Conservation (phyloP, 1,140 invertebrate genomes). For the Steinernema khuongi region DNA sequence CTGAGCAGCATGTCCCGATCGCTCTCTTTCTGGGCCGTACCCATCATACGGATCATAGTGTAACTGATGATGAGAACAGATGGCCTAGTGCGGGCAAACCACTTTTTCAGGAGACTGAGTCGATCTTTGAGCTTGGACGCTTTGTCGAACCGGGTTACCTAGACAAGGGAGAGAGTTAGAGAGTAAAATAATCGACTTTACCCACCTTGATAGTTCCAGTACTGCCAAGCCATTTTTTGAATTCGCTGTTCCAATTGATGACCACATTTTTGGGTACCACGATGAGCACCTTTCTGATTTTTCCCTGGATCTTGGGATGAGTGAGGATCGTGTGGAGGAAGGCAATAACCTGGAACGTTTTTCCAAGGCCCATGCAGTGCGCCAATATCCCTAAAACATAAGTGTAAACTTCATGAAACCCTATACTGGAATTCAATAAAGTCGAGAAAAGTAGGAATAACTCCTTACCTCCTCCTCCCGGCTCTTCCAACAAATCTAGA, state of each 20-base stretch:
- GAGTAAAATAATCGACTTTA: neutral
- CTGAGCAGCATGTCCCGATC: slow-evolving; percentile 18
- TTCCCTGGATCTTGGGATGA: slow-evolving; percentile 83
- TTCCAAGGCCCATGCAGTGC: slow-evolving; percentile 69
- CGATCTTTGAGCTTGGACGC: neutral
- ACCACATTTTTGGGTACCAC: slow-evolving; percentile 22
- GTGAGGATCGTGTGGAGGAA: slow-evolving; percentile 91
- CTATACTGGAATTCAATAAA: too few species aligned
- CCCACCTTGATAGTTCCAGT: slow-evolving; percentile 59
- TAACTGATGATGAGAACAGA: slow-evolving; percentile 96
- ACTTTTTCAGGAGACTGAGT: slow-evolving; percentile 58
- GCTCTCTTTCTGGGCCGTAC: slow-evolving; percentile 15
- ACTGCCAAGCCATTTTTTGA: slow-evolving; percentile 86
- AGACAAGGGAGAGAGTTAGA: slow-evolving; percentile 51
- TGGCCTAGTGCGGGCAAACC: slow-evolving; percentile 66
- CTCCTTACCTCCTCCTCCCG: slow-evolving; percentile 94
- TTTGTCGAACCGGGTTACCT: neutral
- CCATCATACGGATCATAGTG: slow-evolving; percentile 78
- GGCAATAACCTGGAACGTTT: slow-evolving; percentile 95
- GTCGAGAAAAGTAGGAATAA: slow-evolving; percentile 54
- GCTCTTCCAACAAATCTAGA: slow-evolving; percentile 68
- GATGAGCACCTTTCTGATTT: slow-evolving; percentile 11
- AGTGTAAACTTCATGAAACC: too few species aligned
- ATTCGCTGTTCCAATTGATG: slow-evolving; percentile 96
- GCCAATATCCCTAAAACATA: slow-evolving; percentile 40